Evolutionary conservation across 2,797 vertebrate genomes (phyloP).

Genomic region (Hyperoplus lanceolatus): DNA sequence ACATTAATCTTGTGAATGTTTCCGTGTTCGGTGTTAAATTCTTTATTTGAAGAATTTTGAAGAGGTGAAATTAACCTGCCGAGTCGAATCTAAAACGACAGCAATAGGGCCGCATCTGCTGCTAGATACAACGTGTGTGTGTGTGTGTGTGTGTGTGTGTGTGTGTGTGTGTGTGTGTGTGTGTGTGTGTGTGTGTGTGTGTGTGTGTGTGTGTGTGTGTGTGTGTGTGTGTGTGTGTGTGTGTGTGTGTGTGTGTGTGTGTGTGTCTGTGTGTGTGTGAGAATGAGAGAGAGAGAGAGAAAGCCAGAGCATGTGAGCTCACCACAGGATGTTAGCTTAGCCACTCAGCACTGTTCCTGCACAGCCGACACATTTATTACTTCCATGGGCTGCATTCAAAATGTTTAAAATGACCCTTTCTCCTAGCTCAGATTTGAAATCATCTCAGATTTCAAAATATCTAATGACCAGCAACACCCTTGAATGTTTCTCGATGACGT

Average conservation of each 20-base stretch:
- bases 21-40: slow-evolving; percentile 19
- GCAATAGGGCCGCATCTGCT: slow-evolving; percentile 51
- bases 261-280: slow-evolving; percentile 6
- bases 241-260: slow-evolving; percentile 36
- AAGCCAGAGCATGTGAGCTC: slow-evolving; percentile 17
- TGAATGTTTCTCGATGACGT: background rate
- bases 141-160: slow-evolving; percentile 20
- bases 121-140: slow-evolving; percentile 18
- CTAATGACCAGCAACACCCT: background rate
- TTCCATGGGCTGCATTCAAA: slow-evolving; percentile 3
- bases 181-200: background rate
- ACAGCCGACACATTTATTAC: slow-evolving; percentile 60
- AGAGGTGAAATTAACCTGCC: slow-evolving; percentile 50
- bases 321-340: slow-evolving; percentile 80
- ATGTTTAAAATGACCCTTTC: slow-evolving; percentile 3
- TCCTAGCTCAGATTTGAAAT: background rate
- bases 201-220: slow-evolving; percentile 34
- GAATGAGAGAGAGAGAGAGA: no score
- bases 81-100: slow-evolving; percentile 28
- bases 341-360: slow-evolving; percentile 78
- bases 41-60: slow-evolving; percentile 38
- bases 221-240: slow-evolving; percentile 35
- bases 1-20: background rate
- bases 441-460: background rate
- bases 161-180: slow-evolving; percentile 20